phyloP scores from a whole-genome alignment of 2,113 vertebrate species.

The Lamprologus lemairii region DNA sequence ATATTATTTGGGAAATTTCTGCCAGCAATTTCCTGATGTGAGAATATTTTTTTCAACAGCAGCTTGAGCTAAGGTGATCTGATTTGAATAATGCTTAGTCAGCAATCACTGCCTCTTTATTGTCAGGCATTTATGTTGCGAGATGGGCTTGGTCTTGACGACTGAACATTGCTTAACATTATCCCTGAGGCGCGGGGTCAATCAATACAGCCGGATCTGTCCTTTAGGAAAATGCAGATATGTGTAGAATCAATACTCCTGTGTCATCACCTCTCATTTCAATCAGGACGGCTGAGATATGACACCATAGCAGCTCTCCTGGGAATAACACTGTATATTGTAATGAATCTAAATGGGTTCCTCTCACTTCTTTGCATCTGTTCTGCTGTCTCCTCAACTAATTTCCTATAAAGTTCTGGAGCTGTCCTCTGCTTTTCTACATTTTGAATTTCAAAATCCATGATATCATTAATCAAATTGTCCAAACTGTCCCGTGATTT shows the following conservation, averaged over 20 bases:
- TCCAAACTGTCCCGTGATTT: background rate
- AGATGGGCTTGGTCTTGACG: slow-evolving; percentile 20
- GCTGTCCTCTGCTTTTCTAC: background rate
- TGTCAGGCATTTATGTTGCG: slow-evolving; percentile 49
- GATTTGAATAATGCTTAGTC: slow-evolving; percentile 64
- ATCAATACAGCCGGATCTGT: slow-evolving; percentile 47
- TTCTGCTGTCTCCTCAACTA: background rate
- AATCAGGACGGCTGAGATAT: slow-evolving; percentile 35
- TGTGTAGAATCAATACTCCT: slow-evolving; percentile 52
- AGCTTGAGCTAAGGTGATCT: slow-evolving; percentile 8
- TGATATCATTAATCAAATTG: background rate
- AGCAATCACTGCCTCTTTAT: slow-evolving; percentile 46
- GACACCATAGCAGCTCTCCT: slow-evolving; percentile 8
- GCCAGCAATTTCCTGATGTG: slow-evolving; percentile 41
- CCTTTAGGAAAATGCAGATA: slow-evolving; percentile 58
- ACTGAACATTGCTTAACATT: slow-evolving; percentile 54
- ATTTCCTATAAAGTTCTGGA: background rate
- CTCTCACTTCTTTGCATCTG: background rate
- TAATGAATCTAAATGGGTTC: slow-evolving; percentile 34
- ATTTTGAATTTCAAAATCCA: background rate
- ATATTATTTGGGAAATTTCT: background rate
- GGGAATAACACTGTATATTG: background rate
- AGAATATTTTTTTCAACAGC: slow-evolving; percentile 7
- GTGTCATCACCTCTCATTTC: slow-evolving; percentile 60
- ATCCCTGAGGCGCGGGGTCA: slow-evolving; percentile 41